A percentile compares a stretch with the other conserved stretches of the same genome.
phyloP scores from a whole-genome alignment of 2,888 invertebrate species.

The Dasysyrphus albostriatus region DNA sequence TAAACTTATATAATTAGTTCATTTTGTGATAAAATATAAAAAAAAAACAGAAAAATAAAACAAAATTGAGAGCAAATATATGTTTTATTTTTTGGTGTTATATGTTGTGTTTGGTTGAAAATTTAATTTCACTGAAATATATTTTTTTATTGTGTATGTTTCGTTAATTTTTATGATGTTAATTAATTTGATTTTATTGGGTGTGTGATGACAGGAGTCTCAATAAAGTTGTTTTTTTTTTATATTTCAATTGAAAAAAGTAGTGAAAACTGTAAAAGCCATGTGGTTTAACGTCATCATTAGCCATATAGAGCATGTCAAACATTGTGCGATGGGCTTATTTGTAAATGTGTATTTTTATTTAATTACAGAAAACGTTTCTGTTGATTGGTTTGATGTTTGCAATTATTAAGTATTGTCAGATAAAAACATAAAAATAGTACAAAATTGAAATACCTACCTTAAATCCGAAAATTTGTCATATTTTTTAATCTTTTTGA shows the following conservation, averaged over 20 bases:
- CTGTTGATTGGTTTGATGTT: too few relatives aligned
- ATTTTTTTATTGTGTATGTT: neutral
- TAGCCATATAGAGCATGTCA: neutral
- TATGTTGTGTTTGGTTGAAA: neutral
- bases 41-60: neutral
- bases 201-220: conserved; percentile 17
- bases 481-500: too few relatives aligned
- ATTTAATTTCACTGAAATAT: conserved; percentile 30
- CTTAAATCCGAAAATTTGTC: too few relatives aligned
- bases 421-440: too few relatives aligned
- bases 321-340: neutral
- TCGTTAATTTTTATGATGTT: conserved; percentile 44
- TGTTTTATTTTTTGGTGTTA: neutral
- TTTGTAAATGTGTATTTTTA: neutral
- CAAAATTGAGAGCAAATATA: neutral
- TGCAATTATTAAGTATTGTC: too few relatives aligned
- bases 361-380: neutral
- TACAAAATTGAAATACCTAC: too few relatives aligned
- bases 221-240: conserved; percentile 15
- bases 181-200: conserved; percentile 57
- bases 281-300: conserved; percentile 16
- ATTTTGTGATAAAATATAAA: conserved; percentile 28
- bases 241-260: neutral
- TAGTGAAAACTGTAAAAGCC: conserved; percentile 1
- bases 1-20: conserved; percentile 37